Percentiles rank a stretch among this genome's conserved stretches.
phyloP scores from a whole-genome alignment of 30 jellyfish, hydroid and myxozoan genomes.

The Aurelia sp. region DNA sequence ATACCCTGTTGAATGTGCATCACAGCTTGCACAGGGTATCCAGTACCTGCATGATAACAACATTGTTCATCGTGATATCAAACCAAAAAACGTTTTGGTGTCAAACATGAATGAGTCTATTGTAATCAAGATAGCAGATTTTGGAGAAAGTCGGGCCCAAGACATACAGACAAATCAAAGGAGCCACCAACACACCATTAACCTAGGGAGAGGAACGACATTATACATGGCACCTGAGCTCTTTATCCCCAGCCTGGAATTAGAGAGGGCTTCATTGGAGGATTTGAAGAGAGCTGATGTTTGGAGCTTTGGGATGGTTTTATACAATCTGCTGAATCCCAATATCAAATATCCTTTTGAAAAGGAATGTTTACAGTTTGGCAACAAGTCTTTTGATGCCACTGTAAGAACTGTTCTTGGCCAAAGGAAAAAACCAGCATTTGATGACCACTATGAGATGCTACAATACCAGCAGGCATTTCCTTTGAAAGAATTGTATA shows the following conservation, averaged over 20 bases:
- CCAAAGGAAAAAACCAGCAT: constrained; percentile 26
- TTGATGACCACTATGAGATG: constrained; percentile 10
- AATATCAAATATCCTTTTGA: constrained; percentile 28
- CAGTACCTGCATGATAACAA: constrained; percentile 9
- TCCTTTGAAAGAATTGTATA: constrained; percentile 25
- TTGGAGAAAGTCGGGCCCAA: constrained; percentile 34
- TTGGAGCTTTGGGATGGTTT: constrained; percentile 31
- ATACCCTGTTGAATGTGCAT: constrained; percentile 37
- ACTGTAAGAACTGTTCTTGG: not conserved
- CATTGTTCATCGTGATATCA: constrained; percentile 32
- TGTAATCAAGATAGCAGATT: constrained; percentile 25
- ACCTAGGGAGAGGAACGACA: constrained; percentile 28
- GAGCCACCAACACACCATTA: constrained; percentile 13
- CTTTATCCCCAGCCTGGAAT: constrained; percentile 23
- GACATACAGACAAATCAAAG: constrained; percentile 19
- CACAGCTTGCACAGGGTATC: constrained; percentile 43
- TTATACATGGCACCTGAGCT: constrained; percentile 41
- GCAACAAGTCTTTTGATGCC: constrained; percentile 21
- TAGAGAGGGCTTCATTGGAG: constrained; percentile 7
- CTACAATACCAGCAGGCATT: constrained; percentile 33
- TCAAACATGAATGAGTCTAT: constrained; percentile 25
- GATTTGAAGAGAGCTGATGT: constrained; percentile 21
- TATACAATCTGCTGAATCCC: constrained; percentile 28
- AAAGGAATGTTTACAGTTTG: constrained; percentile 18
- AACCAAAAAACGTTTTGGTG: constrained; percentile 25